These are phyloP conservation scores for Pipa parva DNA, from an alignment of 2,113 vertebrate species.

Conservation along the genomic window DNA sequence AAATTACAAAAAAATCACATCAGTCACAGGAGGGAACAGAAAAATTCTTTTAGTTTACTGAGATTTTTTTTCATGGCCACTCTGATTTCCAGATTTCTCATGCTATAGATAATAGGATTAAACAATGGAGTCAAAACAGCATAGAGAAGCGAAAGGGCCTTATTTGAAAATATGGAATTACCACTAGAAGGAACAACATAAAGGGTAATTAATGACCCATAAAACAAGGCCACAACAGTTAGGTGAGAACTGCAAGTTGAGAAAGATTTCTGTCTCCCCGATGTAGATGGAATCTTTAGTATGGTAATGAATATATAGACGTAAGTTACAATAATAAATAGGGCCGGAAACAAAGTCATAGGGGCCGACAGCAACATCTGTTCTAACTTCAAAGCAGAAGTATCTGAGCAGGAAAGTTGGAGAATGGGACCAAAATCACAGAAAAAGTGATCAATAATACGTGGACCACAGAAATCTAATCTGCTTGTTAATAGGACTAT, in stretches of 20 bases:
- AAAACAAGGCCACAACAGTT: not conserved
- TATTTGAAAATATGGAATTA: not conserved
- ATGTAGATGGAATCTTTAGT: not conserved
- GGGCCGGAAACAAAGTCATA: not conserved
- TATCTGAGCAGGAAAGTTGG: not conserved
- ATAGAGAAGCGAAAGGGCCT: slow-evolving; percentile 1
- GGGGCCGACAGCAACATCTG: not conserved
- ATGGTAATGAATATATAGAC: not conserved
- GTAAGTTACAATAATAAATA: not conserved
- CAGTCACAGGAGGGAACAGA: too few relatives aligned
- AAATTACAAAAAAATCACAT: too few relatives aligned
- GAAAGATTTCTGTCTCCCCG: slow-evolving; percentile 11
- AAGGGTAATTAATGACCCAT: slow-evolving; percentile 8
- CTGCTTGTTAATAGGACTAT: not conserved
- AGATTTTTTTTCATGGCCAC: too few relatives aligned
- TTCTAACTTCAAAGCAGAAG: not conserved
- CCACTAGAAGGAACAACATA: not conserved
- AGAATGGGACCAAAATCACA: slow-evolving; percentile 6
- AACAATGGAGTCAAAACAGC: slow-evolving; percentile 4
- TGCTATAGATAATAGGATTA: slow-evolving; percentile 13
- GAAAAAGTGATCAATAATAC: slow-evolving; percentile 11
- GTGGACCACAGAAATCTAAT: not conserved
- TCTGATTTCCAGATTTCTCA: slow-evolving; percentile 8
- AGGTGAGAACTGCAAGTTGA: slow-evolving; percentile 19
- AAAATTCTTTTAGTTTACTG: too few relatives aligned